A percentile compares a stretch with the other conserved stretches of the same genome.
Evolutionary conservation across 2,113 vertebrate genomes (phyloP).

Genomic region (Marmota monax): DNA sequence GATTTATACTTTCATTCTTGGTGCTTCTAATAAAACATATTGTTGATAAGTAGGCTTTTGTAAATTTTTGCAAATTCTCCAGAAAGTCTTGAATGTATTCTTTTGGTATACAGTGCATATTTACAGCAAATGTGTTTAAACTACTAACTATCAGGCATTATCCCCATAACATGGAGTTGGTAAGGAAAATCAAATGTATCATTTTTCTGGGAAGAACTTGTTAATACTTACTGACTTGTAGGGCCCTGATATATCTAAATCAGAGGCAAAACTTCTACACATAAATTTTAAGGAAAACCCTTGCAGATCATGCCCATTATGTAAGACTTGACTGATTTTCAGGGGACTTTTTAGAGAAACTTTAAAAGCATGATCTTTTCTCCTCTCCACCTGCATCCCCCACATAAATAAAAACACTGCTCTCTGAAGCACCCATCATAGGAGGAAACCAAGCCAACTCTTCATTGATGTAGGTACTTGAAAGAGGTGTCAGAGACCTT

Average conservation of each 20-base stretch:
- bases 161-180: neutral
- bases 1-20: neutral
- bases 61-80: neutral
- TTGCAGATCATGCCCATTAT: neutral
- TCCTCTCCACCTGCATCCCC: accelerated
- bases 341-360: neutral
- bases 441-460: neutral
- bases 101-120: neutral
- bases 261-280: neutral
- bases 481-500: neutral
- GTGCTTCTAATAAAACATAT: neutral
- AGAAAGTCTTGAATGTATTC: neutral
- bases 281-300: neutral
- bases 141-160: neutral
- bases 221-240: neutral
- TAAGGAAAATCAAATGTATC: neutral
- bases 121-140: neutral
- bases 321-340: neutral
- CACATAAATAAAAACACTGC: neutral
- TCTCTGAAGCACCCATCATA: neutral
- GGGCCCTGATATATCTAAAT: neutral
- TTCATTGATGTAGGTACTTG: neutral
- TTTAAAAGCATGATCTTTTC: neutral
- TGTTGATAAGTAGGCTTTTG: neutral
- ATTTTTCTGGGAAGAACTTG: neutral